phyloP scores from a whole-genome alignment of 2,113 vertebrate species.

The Gasterosteus aculeatus region DNA sequence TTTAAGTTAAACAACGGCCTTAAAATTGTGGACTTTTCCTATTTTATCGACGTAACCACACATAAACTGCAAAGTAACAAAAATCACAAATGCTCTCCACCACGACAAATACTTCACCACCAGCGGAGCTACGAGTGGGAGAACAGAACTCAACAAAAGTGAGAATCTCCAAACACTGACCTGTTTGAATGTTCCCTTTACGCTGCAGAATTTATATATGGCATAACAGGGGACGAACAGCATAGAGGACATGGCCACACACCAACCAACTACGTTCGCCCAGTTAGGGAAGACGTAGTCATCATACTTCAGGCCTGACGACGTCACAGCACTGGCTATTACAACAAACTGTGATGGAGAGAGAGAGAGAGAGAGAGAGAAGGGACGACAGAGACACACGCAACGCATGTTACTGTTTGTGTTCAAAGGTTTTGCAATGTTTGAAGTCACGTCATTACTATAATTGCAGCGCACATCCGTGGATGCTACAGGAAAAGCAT shows the following conservation, averaged over 20 bases:
- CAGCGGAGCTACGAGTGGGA: too few species aligned
- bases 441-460: neutral
- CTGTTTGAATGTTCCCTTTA: conserved; percentile 89
- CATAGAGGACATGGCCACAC: conserved; percentile 95
- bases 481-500: neutral
- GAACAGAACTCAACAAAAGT: neutral
- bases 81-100: too few species aligned
- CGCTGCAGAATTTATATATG: conserved; percentile 90
- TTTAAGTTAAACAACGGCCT: too few species aligned
- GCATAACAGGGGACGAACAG: conserved; percentile 89
- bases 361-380: conserved; percentile 6
- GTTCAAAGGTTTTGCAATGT: neutral
- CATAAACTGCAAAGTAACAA: too few species aligned
- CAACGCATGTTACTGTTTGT: neutral
- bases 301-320: conserved; percentile 89
- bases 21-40: too few species aligned
- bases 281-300: conserved; percentile 91
- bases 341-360: conserved; percentile 88
- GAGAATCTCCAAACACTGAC: conserved; percentile 75
- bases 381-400: neutral
- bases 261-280: conserved; percentile 92
- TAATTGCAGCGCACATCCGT: conserved; percentile 1
- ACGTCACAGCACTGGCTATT: conserved; percentile 91
- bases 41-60: too few species aligned
- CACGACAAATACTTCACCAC: too few species aligned